Evolutionary conservation across 2,888 invertebrate genomes (phyloP).

Genomic region (Loripinus fragilis): DNA sequence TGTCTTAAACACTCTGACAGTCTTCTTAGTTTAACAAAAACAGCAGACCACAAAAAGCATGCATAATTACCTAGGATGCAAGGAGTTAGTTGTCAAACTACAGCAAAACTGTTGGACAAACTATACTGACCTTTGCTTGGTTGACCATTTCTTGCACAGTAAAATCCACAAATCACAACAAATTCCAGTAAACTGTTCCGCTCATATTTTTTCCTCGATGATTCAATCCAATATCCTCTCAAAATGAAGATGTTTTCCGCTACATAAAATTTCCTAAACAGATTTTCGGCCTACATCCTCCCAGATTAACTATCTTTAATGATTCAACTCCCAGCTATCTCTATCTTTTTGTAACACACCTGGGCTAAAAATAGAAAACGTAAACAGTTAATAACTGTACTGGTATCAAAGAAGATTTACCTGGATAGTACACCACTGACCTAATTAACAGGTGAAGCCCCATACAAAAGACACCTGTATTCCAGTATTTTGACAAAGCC

Average conservation of each 20-base stretch:
- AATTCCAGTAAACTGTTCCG: no score
- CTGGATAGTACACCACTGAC: not conserved
- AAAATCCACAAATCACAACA: conserved; percentile 12
- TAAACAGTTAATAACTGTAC: conserved; percentile 9
- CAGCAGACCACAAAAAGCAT: no score
- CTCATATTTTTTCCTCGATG: not conserved
- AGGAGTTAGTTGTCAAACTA: no score
- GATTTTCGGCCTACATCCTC: not conserved
- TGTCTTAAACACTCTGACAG: no score
- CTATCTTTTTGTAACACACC: conserved; percentile 14
- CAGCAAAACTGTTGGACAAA: no score
- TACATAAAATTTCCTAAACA: not conserved
- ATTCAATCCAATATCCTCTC: not conserved
- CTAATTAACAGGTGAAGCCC: no score
- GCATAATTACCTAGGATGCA: no score
- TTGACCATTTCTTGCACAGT: conserved; percentile 1
- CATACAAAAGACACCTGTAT: no score
- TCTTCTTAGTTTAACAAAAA: no score
- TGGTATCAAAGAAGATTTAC: conserved; percentile 21
- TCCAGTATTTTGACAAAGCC: not conserved
- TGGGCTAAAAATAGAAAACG: conserved; percentile 19
- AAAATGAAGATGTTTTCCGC: not conserved
- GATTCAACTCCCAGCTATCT: conserved; percentile 16
- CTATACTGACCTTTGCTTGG: conserved; percentile 6
- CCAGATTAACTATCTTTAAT: conserved; percentile 1